Base-by-base conservation (phyloP, 1,140 invertebrate genomes). In the Drosophila rhopaloa region DNA sequence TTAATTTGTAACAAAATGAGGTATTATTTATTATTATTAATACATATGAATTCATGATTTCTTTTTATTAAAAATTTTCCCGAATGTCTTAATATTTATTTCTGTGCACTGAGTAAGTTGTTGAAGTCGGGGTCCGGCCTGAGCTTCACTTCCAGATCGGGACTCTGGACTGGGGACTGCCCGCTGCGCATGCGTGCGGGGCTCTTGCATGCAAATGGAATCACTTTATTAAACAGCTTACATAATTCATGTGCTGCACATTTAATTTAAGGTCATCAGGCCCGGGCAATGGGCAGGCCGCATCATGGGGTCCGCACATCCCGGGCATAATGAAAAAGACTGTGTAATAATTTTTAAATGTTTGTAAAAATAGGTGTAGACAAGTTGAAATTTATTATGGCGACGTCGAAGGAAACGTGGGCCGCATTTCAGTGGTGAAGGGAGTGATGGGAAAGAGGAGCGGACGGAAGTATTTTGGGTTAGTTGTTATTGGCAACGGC, bases 171-270 rank as follows among this genome's bases (percentile, higher is more conserved):
- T 65, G 59, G 44, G 27, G 83, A 83, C 83, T 77, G 54, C 84
- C 84, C 73, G 84, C 84, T 88, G 84, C 73, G 84, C 80, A 89
- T 88, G 84, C 84, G 84, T 88, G 84, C 84, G 84, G 80, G 84
- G 73, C 84, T 89, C 60, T 89, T 89, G 84, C 84, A 91, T 91
- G 83, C 88, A 91, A 91, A 91, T 91, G 88, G 83, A 91, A 91
- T 91, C 83, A 91, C 89, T 91, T 91, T 91, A 91, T 91, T 91
- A 91, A 86, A 91, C 90, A 88, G 88, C 89, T 91, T 91, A 91
- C 88, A 91, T 91, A 91, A 91, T 91, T 91, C 88, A 91, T 91
- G 89, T 80, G 81, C 81, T 91, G 80, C 77, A 81, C 88, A 91
- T 91, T 91, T 91, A 91, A 91, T 91, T 84, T 91, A 91, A 84